Evolutionary conservation across 1,140 invertebrate species (phyloP).

Genomic region (Oryzaephilus surinamensis): DNA sequence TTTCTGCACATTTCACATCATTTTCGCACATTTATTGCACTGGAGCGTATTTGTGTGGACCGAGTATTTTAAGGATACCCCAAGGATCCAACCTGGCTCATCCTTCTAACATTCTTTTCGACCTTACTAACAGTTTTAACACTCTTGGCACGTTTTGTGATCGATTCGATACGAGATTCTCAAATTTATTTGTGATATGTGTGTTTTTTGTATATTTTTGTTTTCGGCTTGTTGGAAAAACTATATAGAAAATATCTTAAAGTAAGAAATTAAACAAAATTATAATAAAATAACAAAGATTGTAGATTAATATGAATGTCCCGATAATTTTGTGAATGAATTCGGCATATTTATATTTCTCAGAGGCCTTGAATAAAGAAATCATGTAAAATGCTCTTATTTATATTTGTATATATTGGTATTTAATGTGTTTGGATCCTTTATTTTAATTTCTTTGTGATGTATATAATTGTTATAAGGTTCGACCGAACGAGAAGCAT

Average conservation of each 20-base stretch:
- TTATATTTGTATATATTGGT: conserved; percentile 5
- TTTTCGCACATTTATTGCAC: too few relatives aligned
- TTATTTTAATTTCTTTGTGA: conserved; percentile 15
- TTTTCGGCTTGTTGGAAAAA: conserved; percentile 1
- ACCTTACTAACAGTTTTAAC: conserved; percentile 2
- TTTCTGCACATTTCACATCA: too few relatives aligned
- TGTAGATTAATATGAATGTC: not conserved
- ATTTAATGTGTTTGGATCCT: conserved; percentile 13
- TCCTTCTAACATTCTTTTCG: not conserved
- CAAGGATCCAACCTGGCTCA: conserved; percentile 17
- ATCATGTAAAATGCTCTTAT: conserved; percentile 5
- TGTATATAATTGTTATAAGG: conserved; percentile 20
- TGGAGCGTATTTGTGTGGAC: too few relatives aligned
- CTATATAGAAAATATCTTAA: conserved; percentile 1
- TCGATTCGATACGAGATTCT: conserved; percentile 1
- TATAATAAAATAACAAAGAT: not conserved
- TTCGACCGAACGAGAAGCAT: conserved; percentile 22
- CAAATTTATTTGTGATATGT: conserved; percentile 2
- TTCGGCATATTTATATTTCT: too few relatives aligned
- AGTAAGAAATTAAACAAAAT: not conserved
- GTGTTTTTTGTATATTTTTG: conserved; percentile 1
- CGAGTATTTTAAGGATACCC: too few relatives aligned
- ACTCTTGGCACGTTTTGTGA: conserved; percentile 1
- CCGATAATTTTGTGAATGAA: conserved; percentile 7
- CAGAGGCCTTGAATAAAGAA: conserved; percentile 9